Evolutionary conservation across 2,888 invertebrate species (phyloP).

Genomic region (Margaritifera margaritifera): DNA sequence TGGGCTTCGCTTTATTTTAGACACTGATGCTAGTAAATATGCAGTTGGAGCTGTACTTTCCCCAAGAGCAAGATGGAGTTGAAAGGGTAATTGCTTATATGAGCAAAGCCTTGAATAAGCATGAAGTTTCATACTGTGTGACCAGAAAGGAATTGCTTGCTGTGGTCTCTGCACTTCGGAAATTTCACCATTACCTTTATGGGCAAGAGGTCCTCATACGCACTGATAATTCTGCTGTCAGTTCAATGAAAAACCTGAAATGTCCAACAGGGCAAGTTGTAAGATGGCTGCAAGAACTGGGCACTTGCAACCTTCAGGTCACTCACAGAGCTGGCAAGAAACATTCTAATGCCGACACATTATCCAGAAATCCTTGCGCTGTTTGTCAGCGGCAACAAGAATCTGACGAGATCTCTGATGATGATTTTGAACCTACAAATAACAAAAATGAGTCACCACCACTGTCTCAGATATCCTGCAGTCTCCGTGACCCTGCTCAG

Average conservation of each 20-base stretch:
- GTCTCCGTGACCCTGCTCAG: too few relatives aligned
- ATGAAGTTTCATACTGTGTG: constrained; percentile 14
- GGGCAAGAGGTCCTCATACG: constrained; percentile 18
- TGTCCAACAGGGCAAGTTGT: not conserved
- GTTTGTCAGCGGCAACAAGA: constrained; percentile 1
- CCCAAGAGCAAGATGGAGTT: too few relatives aligned
- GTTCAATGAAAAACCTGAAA: constrained; percentile 1
- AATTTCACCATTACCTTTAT: constrained; percentile 23
- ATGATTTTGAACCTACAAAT: too few relatives aligned
- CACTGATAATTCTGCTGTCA: constrained; percentile 24
- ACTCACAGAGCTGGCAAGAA: not conserved
- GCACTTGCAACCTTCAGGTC: not conserved
- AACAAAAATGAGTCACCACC: too few relatives aligned
- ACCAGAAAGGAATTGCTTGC: constrained; percentile 27
- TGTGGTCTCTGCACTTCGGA: too few relatives aligned
- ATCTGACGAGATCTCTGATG: too few relatives aligned
- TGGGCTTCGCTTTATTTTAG: too few relatives aligned
- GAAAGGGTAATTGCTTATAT: too few relatives aligned
- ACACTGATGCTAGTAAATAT: too few relatives aligned
- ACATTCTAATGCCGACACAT: constrained; percentile 1
- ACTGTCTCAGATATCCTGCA: too few relatives aligned
- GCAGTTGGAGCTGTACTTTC: too few relatives aligned
- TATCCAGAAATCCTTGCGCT: constrained; percentile 11
- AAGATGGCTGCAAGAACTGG: too few relatives aligned
- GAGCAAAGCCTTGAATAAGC: not conserved